Percentiles rank a stretch among this genome's conserved stretches.
Conservation (phyloP, 2,113 vertebrate species). For the Grammomys surdaster region DNA sequence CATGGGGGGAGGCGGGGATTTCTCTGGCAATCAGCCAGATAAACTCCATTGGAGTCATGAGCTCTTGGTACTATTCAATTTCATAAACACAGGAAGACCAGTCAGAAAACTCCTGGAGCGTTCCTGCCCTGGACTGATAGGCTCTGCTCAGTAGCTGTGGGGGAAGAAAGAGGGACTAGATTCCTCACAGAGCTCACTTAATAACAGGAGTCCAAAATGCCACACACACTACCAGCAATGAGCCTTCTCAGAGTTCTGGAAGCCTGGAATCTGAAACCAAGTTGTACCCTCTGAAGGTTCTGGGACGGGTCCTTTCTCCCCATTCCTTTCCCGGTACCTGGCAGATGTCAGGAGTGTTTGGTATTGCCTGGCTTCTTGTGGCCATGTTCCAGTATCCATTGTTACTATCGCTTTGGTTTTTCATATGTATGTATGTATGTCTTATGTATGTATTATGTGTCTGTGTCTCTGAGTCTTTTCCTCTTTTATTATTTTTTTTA, state of each 20-base stretch:
- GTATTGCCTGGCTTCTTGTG: not conserved
- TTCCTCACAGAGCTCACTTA: not conserved
- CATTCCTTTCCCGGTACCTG: not conserved
- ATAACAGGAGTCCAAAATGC: not conserved
- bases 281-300: not conserved
- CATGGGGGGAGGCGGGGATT: not conserved
- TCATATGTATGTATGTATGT: not conserved
- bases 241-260: not conserved
- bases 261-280: not conserved
- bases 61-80: not conserved
- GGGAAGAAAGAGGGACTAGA: too few relatives aligned
- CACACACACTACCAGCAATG: not conserved
- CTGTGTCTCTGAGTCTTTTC: not conserved
- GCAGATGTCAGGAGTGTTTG: not conserved
- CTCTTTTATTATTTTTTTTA: not conserved
- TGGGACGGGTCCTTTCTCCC: not conserved
- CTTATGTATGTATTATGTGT: not conserved
- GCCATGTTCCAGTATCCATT: not conserved
- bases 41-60: conserved; percentile 56
- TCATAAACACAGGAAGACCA: not conserved
- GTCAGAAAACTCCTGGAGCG: conserved; percentile 26
- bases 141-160: conserved; percentile 6
- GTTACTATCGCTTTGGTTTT: not conserved
- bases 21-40: conserved; percentile 57
- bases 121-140: not conserved